Evolutionary conservation across 2,888 invertebrate species (phyloP), one percentile per base, ranked within the genome.

Genomic region (Epiblema foenella): DNA sequence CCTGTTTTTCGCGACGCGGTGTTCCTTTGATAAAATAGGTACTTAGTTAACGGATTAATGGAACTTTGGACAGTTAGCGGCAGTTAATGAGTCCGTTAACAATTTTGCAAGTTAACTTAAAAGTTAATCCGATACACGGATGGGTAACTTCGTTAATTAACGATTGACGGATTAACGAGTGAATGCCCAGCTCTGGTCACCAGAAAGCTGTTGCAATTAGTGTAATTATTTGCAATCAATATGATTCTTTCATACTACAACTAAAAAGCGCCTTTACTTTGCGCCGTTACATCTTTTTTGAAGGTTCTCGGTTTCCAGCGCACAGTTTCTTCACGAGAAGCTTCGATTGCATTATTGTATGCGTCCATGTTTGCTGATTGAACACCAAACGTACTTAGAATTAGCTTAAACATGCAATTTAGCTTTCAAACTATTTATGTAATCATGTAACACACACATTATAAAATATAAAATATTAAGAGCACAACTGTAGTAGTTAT

Each of bases 301-400:
- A 18, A 39, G n/a, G n/a, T 64, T 64, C 51, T 33, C 51, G 39
- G 52, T 64, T 64, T 37, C 37, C 51, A 51, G 54, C 54, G 51
- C 46, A 42, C 69, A 39, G 49, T n/a, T 49, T 60, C 52, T 60
- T 46, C 59, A 70, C 65, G 42, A 37, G 52, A 39, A 64, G 70
- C 70, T 70, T 70, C 17, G 11, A 20, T 46, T 7, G 11, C 17
- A 46, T 8, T 33, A 54, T 60, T 15, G 18, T 11, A 37, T 37
- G 37, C 52, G 64, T 64, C 49, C 39, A 24, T 60, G 51, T 67
- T 51, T 51, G 39, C 37, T 15, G 56, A 56, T 24, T 56, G 56
- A 29, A 15, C 58, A 52, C 67, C 9, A 64, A 54, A 33, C 54
- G 54, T 64, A 64, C 52, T 64, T 64, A 54, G 64, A 52, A 52